phyloP scores from a whole-genome alignment of 2,888 invertebrate species.

The Polyommatus icarus region DNA sequence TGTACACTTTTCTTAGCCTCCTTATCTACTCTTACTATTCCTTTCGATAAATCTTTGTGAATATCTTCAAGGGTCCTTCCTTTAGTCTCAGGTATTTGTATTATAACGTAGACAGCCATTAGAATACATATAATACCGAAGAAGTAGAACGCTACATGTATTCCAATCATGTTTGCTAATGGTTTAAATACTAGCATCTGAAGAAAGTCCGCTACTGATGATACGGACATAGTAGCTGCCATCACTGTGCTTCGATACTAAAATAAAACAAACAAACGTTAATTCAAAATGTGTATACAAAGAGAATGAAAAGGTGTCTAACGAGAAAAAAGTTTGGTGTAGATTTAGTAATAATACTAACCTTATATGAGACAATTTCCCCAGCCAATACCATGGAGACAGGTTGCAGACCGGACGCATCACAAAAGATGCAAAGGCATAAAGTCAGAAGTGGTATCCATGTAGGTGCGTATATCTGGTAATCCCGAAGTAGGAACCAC shows the following conservation, averaged over 20 bases:
- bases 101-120: conserved; percentile 42
- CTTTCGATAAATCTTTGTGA: conserved; percentile 44
- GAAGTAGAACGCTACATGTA: conserved; percentile 45
- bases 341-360: conserved; percentile 32
- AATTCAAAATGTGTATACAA: not conserved
- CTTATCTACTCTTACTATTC: conserved; percentile 37
- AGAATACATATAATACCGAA: conserved; percentile 45
- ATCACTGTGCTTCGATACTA: conserved; percentile 48
- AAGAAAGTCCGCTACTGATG: conserved; percentile 44
- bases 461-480: conserved; percentile 38
- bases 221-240: conserved; percentile 46
- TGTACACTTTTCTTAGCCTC: conserved; percentile 27
- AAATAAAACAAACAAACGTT: conserved; percentile 33
- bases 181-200: conserved; percentile 47
- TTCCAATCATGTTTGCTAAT: conserved; percentile 42
- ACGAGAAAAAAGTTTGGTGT: not conserved
- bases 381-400: conserved; percentile 59
- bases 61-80: conserved; percentile 45
- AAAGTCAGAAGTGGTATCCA: conserved; percentile 53
- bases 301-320: not conserved
- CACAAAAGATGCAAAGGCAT: conserved; percentile 60
- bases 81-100: conserved; percentile 47
- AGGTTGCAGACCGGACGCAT: conserved; percentile 61
- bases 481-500: conserved; percentile 44
- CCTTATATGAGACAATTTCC: conserved; percentile 59